Evolutionary conservation across 2,888 invertebrate genomes (phyloP).

Genomic region (Hipparchia sbordonii): DNA sequence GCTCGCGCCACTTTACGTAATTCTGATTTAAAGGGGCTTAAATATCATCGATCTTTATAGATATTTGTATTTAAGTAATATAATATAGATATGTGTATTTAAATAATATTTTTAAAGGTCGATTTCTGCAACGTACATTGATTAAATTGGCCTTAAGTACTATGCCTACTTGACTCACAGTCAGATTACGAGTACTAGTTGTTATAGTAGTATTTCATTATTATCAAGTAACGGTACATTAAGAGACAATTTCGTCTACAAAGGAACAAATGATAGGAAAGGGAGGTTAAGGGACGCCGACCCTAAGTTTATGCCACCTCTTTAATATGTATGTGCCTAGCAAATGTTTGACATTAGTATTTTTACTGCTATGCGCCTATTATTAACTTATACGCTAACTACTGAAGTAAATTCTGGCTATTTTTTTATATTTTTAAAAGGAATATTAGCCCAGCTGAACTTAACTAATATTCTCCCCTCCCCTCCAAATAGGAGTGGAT

Average conservation of each 20-base stretch:
- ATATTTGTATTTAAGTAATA: too few relatives aligned
- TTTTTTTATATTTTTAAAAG: too few relatives aligned
- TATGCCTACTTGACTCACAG: too few relatives aligned
- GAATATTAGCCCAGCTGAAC: too few relatives aligned
- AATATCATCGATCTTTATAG: constrained; percentile 17
- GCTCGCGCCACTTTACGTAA: constrained; percentile 52
- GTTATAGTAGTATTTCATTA: not conserved
- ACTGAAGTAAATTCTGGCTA: too few relatives aligned
- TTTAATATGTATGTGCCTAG: constrained; percentile 11
- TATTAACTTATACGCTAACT: not conserved
- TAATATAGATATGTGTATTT: too few relatives aligned
- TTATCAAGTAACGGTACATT: not conserved
- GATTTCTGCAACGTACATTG: too few relatives aligned
- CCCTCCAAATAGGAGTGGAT: too few relatives aligned
- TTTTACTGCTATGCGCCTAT: not conserved
- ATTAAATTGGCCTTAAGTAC: too few relatives aligned
- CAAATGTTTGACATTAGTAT: constrained; percentile 10
- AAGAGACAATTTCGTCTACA: not conserved
- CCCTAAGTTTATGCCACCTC: constrained; percentile 14
- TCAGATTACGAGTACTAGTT: too few relatives aligned
- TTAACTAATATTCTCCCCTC: too few relatives aligned
- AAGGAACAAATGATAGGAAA: constrained; percentile 9
- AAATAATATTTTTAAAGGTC: not conserved
- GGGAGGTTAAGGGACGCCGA: constrained; percentile 19
- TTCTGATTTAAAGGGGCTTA: constrained; percentile 47